These are phyloP conservation scores for Drymonia ruficornis DNA, from an alignment of 2,888 invertebrate species.

Conservation along the genomic window DNA sequence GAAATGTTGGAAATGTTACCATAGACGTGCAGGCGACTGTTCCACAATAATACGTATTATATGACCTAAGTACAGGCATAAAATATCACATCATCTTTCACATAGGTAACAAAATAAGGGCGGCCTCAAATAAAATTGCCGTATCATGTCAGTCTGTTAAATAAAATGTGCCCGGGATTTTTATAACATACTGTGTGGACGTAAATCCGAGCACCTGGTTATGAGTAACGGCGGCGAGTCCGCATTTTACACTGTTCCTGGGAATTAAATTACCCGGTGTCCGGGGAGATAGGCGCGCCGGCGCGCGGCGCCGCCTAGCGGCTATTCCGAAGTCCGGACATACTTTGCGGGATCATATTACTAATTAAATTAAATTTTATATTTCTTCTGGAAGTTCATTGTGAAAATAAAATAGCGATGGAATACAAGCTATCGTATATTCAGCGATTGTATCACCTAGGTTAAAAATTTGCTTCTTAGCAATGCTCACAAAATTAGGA, in stretches of 20 bases:
- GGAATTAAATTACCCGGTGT: conserved; percentile 54
- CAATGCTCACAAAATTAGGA: no score
- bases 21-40: no score
- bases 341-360: conserved; percentile 9
- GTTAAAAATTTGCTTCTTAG: no score
- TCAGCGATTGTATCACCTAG: no score
- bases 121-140: conserved; percentile 44
- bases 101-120: conserved; percentile 37
- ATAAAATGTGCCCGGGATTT: conserved; percentile 58
- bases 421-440: no score
- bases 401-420: no score
- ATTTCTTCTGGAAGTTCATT: no score
- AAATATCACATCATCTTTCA: conserved; percentile 1
- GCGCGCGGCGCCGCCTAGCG: conserved; percentile 10
- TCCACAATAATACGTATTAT: no score
- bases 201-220: conserved; percentile 68
- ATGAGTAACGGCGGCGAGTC: conserved; percentile 55
- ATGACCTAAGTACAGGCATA: background rate
- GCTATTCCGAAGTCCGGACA: conserved; percentile 9
- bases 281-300: conserved; percentile 16
- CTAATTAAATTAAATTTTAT: background rate
- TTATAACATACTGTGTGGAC: conserved; percentile 68
- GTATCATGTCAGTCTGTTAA: conserved; percentile 53
- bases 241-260: conserved; percentile 51
- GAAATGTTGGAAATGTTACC: no score